A percentile compares a stretch with the other conserved stretches of the same genome.
These are phyloP conservation scores for Eupithecia subfuscata DNA, from an alignment of 2,888 invertebrate genomes.

Conservation along the genomic window DNA sequence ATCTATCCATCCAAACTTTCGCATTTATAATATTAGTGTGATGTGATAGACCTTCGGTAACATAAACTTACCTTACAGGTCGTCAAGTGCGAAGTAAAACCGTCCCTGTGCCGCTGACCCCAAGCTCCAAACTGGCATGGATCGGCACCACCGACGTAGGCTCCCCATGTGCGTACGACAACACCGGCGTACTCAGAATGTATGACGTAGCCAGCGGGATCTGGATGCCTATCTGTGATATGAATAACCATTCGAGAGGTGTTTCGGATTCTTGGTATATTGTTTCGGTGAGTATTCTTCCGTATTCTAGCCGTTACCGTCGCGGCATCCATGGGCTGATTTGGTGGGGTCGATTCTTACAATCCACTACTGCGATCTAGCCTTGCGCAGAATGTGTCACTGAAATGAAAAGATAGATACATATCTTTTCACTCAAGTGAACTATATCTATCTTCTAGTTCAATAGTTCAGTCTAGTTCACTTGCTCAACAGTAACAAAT, in stretches of 20 bases:
- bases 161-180: constrained; percentile 91
- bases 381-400: too few species aligned
- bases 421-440: too few species aligned
- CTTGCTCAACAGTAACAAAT: too few species aligned
- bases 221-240: constrained; percentile 93
- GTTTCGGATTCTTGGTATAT: constrained; percentile 77
- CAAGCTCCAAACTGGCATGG: constrained; percentile 88
- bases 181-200: constrained; percentile 89
- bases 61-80: constrained; percentile 54
- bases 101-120: constrained; percentile 86
- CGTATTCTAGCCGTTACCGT: too few species aligned
- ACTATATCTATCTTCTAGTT: too few species aligned
- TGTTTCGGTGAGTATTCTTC: constrained; percentile 81
- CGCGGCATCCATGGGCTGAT: too few species aligned
- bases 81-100: constrained; percentile 75
- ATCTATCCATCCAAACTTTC: too few species aligned
- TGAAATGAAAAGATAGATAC: too few species aligned
- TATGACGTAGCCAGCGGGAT: constrained; percentile 87
- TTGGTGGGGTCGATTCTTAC: too few species aligned
- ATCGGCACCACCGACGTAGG: constrained; percentile 92
- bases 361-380: too few species aligned
- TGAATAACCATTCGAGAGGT: constrained; percentile 83
- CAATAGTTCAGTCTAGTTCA: too few species aligned
- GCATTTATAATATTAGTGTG: too few species aligned
- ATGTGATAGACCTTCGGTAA: not conserved